A percentile compares a stretch with the other conserved stretches of the same genome.
These are phyloP conservation scores for Erethizon dorsatum DNA, from an alignment of 2,797 vertebrate species.

Conservation along the genomic window DNA sequence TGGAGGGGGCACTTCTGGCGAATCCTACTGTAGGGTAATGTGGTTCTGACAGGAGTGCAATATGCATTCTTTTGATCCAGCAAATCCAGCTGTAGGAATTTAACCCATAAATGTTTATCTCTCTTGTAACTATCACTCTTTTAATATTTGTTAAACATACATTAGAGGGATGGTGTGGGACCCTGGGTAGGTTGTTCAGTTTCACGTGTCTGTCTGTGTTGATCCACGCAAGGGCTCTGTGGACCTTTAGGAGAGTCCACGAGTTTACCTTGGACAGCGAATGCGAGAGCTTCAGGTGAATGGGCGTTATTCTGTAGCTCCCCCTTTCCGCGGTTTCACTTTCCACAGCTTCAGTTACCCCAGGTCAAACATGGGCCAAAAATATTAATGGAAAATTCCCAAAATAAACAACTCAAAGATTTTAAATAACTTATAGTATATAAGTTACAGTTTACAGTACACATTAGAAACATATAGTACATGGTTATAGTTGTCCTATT, in stretches of 20 bases:
- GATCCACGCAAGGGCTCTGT: background rate
- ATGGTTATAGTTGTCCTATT: background rate
- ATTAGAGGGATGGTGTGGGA: background rate
- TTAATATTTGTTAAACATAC: background rate
- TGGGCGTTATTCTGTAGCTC: background rate
- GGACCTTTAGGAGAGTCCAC: background rate
- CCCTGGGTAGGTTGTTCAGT: background rate
- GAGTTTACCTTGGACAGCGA: background rate
- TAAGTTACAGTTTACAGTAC: too few species aligned
- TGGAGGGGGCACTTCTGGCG: background rate
- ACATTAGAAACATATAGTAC: background rate
- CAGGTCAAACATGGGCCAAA: background rate
- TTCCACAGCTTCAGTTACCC: too few species aligned
- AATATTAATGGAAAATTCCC: background rate
- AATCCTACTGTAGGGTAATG: background rate
- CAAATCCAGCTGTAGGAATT: background rate
- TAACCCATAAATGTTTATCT: background rate
- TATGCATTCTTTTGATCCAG: background rate
- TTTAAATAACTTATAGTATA: background rate
- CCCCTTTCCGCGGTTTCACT: background rate
- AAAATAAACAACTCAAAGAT: background rate
- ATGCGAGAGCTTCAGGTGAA: background rate
- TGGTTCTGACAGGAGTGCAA: background rate
- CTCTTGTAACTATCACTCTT: background rate
- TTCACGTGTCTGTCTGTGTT: background rate